Conservation (phyloP, 2,888 invertebrate genomes). For the Drosophila suboccidentalis region DNA sequence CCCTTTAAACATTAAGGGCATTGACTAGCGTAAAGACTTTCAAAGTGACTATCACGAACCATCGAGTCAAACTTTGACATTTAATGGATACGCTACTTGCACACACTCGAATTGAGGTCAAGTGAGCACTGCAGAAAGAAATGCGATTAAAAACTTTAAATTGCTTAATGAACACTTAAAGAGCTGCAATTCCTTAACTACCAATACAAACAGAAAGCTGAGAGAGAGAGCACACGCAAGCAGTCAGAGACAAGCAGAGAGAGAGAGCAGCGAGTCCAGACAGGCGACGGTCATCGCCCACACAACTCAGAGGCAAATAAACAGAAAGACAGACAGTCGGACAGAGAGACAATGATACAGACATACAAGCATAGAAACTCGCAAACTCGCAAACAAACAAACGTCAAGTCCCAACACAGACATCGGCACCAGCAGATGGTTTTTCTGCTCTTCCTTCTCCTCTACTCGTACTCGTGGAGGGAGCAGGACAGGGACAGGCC, state of each 20-base stretch:
- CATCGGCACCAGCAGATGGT: conserved; percentile 32
- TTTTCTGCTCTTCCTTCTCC: conserved; percentile 11
- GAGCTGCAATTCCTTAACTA: conserved; percentile 55
- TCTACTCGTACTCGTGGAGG: background rate
- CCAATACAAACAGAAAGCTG: conserved; percentile 48
- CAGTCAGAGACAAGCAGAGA: conserved; percentile 5
- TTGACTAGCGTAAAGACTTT: conserved; percentile 4
- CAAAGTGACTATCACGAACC: conserved; percentile 5
- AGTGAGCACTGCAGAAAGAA: conserved; percentile 31
- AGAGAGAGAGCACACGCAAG: conserved; percentile 14
- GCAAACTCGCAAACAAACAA: conserved; percentile 45
- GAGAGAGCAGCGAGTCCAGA: conserved; percentile 40
- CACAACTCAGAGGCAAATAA: conserved; percentile 56
- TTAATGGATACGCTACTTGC: conserved; percentile 15
- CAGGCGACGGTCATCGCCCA: conserved; percentile 73
- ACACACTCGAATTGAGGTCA: conserved; percentile 12
- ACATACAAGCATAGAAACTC: conserved; percentile 24
- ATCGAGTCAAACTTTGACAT: conserved; percentile 34
- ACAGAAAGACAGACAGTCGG: conserved; percentile 25
- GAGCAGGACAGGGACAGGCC: background rate
- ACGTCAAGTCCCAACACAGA: conserved; percentile 50
- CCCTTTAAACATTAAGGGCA: background rate
- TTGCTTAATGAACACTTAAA: conserved; percentile 78
- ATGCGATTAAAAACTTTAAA: conserved; percentile 72
- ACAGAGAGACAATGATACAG: conserved; percentile 21